Conservation (phyloP, 2,888 invertebrate genomes). For the Hoplodrina blanda region DNA sequence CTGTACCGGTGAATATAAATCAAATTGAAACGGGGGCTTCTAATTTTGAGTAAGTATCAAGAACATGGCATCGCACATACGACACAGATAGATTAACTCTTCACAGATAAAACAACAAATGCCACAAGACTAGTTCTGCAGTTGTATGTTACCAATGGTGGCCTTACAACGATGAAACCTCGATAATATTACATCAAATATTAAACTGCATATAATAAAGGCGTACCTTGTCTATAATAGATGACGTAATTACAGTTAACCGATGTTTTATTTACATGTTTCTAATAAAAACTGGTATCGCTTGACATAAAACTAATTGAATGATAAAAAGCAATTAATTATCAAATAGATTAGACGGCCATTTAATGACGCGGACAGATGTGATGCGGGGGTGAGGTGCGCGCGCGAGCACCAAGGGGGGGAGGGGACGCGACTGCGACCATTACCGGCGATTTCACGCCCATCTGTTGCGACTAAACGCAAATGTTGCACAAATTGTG, state of each 20-base stretch:
- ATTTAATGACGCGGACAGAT: conserved; percentile 52
- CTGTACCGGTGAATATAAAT: too few relatives aligned
- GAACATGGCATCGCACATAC: too few relatives aligned
- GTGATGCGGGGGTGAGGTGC: conserved; percentile 39
- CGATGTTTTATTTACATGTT: conserved; percentile 34
- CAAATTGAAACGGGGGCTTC: too few relatives aligned
- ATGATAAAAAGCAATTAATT: conserved; percentile 50
- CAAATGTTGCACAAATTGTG: conserved; percentile 44
- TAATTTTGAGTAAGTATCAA: too few relatives aligned
- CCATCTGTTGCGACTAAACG: conserved; percentile 69
- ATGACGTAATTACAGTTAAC: conserved; percentile 28
- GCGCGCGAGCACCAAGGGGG: not conserved
- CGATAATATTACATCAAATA: not conserved
- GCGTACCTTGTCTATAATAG: not conserved
- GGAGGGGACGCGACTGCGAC: conserved; percentile 18
- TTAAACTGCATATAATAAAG: not conserved
- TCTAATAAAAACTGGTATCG: conserved; percentile 43
- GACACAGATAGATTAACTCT: too few relatives aligned
- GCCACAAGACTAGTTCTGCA: not conserved
- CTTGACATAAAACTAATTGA: conserved; percentile 57
- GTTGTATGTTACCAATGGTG: not conserved
- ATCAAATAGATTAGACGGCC: conserved; percentile 51
- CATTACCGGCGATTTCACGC: conserved; percentile 72
- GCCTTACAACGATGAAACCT: not conserved
- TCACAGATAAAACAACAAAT: too few relatives aligned